Evolutionary conservation across 1,140 invertebrate genomes (phyloP), one percentile per base, ranked within the genome.

Genomic region (Orius laevigatus): DNA sequence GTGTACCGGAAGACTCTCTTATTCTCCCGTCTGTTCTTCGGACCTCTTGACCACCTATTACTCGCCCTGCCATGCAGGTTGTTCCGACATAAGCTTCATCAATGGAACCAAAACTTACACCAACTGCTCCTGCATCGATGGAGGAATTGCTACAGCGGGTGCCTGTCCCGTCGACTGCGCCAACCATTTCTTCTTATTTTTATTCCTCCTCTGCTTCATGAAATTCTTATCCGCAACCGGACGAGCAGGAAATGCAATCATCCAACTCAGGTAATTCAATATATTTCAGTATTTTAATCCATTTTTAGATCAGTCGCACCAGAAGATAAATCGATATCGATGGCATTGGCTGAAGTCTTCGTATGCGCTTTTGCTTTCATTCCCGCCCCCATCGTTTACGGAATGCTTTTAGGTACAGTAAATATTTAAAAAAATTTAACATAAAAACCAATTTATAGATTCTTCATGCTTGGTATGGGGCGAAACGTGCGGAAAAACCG

Each of bases 21-120:
- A 79, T 52, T 76, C 75, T 51, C 78, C 78, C 0, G 75, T 80
- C 2, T 81, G 78, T 52, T 71, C 74, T 0, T 66, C 69, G 50
- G 69, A 69, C 44, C 66, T 68, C 1, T 60, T 61, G 33, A 64
- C 63, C 44, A 77, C 74, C 5, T 81, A 74, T 55, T 79, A 79
- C 53, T 80, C 77, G 1, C 73, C 78, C 5, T 81, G 79, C 56
- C 76, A 80, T 58, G 78, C 78, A 34, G 79, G 79, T 5, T 81
- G 79, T 57, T 63, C 62, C 11, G 55, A 65, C 43, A 56, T 65
- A 31, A 57, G 56, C 3, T 55, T 47, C 0, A 46, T 59, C 0
- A 60, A 65, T 41, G 63, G 62, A 14, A 62, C 52, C 36, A 66
- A 70, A 63, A 54, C 66, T 9, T 73, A 64, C 54, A 62, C 49